These are phyloP conservation scores for Pogonocichla stellata DNA, from an alignment of 2,113 vertebrate genomes.

Conservation along the genomic window DNA sequence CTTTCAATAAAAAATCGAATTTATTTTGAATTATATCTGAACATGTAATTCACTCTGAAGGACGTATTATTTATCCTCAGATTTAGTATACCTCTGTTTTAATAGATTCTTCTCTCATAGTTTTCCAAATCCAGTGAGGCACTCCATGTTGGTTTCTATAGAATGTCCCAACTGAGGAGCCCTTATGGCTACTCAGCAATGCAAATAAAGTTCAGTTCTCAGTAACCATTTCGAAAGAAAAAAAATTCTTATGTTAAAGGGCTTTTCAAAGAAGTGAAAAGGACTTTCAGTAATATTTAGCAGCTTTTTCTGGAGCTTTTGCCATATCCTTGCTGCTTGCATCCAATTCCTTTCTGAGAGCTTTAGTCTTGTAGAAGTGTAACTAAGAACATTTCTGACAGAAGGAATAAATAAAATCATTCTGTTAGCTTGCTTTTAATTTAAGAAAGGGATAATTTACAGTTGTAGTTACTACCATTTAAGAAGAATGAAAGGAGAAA, in stretches of 20 bases:
- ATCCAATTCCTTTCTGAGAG: not conserved
- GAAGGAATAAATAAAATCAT: slow-evolving; percentile 44
- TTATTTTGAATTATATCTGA: not conserved
- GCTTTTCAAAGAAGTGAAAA: not conserved
- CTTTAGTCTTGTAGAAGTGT: not conserved
- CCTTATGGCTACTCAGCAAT: not conserved
- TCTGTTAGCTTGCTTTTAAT: slow-evolving; percentile 39
- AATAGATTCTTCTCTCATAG: not conserved
- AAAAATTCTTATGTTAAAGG: not conserved
- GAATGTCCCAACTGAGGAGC: not conserved
- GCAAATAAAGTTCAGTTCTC: not conserved
- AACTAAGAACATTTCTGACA: slow-evolving; percentile 18
- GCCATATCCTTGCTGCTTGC: not conserved
- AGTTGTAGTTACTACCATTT: slow-evolving; percentile 7
- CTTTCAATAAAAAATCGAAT: not conserved
- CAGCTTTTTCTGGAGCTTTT: not conserved
- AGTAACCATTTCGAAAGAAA: not conserved
- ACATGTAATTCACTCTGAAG: not conserved
- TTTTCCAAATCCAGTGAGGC: not conserved
- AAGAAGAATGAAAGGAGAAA: slow-evolving; percentile 29
- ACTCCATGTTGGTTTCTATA: not conserved
- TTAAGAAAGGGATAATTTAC: slow-evolving; percentile 45
- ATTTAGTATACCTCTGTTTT: not conserved
- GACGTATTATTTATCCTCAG: not conserved
- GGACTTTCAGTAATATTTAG: not conserved